phyloP scores from a whole-genome alignment of 2,888 invertebrate genomes.

The Sericinus montela region DNA sequence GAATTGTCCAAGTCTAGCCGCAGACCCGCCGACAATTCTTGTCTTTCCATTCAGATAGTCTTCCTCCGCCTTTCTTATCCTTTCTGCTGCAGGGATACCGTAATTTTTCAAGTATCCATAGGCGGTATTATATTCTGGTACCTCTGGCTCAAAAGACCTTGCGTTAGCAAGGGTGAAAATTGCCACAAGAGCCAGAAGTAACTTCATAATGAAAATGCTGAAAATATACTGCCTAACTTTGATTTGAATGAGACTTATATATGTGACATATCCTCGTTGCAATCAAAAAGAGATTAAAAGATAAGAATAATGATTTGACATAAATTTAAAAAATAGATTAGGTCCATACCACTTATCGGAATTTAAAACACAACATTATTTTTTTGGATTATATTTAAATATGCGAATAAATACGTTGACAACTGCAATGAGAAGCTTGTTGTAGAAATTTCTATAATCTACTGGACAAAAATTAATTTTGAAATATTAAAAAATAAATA shows the following conservation, averaged over 20 bases:
- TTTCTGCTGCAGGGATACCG: slow-evolving; percentile 43
- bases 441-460: too few species aligned
- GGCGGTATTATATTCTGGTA: slow-evolving; percentile 25
- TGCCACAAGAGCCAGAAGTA: slow-evolving; percentile 29
- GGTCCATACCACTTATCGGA: too few species aligned
- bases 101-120: slow-evolving; percentile 41
- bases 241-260: neutral
- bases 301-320: neutral
- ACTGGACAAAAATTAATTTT: too few species aligned
- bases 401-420: too few species aligned
- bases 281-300: neutral
- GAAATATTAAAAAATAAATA: too few species aligned
- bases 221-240: neutral
- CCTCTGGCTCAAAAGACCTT: slow-evolving; percentile 21
- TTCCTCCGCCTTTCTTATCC: slow-evolving; percentile 37
- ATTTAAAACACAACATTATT: too few species aligned
- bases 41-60: slow-evolving; percentile 21
- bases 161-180: slow-evolving; percentile 30
- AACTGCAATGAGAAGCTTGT: too few species aligned
- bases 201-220: slow-evolving; percentile 20
- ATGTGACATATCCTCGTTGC: neutral
- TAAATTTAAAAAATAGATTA: neutral
- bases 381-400: too few species aligned
- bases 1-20: slow-evolving; percentile 36
- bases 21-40: slow-evolving; percentile 40